Conservation (phyloP, 2,888 invertebrate genomes). For the Melitaea athalia region DNA sequence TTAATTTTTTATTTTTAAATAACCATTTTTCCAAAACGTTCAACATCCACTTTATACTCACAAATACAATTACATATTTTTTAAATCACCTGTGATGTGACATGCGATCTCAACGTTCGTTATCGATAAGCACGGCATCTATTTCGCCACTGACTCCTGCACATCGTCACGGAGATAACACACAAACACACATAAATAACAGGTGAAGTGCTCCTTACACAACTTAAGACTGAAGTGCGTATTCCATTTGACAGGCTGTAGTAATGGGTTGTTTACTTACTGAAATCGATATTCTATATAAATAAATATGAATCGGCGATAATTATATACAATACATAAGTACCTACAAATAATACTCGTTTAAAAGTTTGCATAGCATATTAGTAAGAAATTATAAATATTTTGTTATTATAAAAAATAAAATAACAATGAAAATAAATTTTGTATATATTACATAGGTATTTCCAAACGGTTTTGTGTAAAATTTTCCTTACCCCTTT, state of each 20-base stretch:
- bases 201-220: conserved; percentile 68
- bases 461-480: no score
- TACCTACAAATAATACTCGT: no score
- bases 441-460: no score
- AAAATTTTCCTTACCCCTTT: no score
- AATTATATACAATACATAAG: no score
- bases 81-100: conserved; percentile 3
- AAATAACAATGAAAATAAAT: no score
- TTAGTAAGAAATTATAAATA: no score
- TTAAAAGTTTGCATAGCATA: no score
- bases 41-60: background rate
- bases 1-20: no score
- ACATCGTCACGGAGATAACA: conserved; percentile 66
- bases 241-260: conserved; percentile 54
- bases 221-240: conserved; percentile 55
- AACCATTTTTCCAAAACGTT: background rate
- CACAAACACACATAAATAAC: conserved; percentile 59
- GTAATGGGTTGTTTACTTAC: conserved; percentile 38
- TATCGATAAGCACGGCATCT: conserved; percentile 54
- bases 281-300: conserved; percentile 35
- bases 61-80: background rate
- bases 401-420: no score
- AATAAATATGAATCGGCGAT: no score
- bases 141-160: conserved; percentile 72
- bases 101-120: conserved; percentile 16